Evolutionary conservation across 35 echinoderm and acorn worm genomes (phyloP).

Genomic region (Stichopus chloronotus): DNA sequence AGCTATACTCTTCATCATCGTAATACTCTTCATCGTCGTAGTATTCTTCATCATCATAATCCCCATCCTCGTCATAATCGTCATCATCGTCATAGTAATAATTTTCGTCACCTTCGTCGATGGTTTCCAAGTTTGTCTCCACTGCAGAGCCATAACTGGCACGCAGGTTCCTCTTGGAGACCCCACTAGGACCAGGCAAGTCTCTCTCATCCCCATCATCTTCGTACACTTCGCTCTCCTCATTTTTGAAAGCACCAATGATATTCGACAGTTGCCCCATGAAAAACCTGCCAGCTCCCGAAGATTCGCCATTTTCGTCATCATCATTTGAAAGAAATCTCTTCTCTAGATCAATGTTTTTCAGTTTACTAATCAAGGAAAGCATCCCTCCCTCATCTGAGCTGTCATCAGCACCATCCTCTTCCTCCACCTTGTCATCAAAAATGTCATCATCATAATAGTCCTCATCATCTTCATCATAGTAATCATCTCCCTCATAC

Average conservation of each 20-base stretch:
- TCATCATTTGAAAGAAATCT: constrained; percentile 24
- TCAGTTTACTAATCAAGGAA: constrained; percentile 16
- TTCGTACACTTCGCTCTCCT: constrained; percentile 6
- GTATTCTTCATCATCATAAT: not conserved
- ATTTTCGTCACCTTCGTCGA: constrained; percentile 22
- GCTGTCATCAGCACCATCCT: too few species aligned
- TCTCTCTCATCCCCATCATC: constrained; percentile 2
- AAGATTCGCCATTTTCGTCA: constrained; percentile 13
- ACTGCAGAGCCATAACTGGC: constrained; percentile 17
- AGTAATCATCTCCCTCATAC: not conserved
- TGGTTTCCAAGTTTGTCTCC: constrained; percentile 25
- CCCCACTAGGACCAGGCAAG: constrained; percentile 5
- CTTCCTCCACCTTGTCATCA: not conserved
- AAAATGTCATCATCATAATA: not conserved
- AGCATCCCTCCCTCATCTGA: constrained; percentile 11
- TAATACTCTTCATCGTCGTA: constrained; percentile 21
- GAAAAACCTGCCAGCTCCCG: not conserved
- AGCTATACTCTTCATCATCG: not conserved
- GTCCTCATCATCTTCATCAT: not conserved
- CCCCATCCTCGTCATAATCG: not conserved
- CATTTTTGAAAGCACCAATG: constrained; percentile 20
- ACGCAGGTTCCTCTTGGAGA: constrained; percentile 19
- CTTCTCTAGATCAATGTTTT: constrained; percentile 29
- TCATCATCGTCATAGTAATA: constrained; percentile 13
- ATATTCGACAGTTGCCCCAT: constrained; percentile 18